These are phyloP conservation scores for Brenthis ino DNA, from an alignment of 2,888 invertebrate species.

Conservation along the genomic window DNA sequence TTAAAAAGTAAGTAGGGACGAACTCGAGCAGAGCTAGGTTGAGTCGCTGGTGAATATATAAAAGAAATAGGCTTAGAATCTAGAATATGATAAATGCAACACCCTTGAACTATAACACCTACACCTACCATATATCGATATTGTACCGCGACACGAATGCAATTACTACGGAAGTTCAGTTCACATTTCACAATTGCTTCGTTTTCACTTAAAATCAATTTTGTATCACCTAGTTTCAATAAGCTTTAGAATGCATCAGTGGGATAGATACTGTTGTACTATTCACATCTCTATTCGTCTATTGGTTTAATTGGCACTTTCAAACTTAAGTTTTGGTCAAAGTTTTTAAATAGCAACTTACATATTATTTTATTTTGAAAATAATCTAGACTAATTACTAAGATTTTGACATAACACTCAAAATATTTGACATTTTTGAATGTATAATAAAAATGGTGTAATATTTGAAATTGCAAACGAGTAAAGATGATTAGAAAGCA, in stretches of 20 bases:
- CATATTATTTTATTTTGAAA: background rate
- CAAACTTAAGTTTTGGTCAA: too few relatives aligned
- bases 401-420: background rate
- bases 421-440: too few relatives aligned
- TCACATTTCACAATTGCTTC: constrained; percentile 55
- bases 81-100: background rate
- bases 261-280: constrained; percentile 36
- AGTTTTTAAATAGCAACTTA: background rate
- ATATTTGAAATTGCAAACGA: background rate
- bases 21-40: too few relatives aligned
- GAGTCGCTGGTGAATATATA: too few relatives aligned
- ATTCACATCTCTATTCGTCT: constrained; percentile 30
- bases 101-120: constrained; percentile 19
- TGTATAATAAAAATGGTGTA: too few relatives aligned
- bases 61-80: too few relatives aligned
- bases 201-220: constrained; percentile 45
- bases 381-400: background rate
- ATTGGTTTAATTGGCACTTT: too few relatives aligned
- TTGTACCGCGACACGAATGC: constrained; percentile 57
- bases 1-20: too few relatives aligned
- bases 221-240: constrained; percentile 41
- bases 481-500: constrained; percentile 53
- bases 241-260: constrained; percentile 41
- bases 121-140: constrained; percentile 14
- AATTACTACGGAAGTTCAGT: constrained; percentile 53